A percentile compares a stretch with the other conserved stretches of the same genome.
phyloP scores from a whole-genome alignment of 2,888 invertebrate genomes.

The Keiferia lycopersicella region DNA sequence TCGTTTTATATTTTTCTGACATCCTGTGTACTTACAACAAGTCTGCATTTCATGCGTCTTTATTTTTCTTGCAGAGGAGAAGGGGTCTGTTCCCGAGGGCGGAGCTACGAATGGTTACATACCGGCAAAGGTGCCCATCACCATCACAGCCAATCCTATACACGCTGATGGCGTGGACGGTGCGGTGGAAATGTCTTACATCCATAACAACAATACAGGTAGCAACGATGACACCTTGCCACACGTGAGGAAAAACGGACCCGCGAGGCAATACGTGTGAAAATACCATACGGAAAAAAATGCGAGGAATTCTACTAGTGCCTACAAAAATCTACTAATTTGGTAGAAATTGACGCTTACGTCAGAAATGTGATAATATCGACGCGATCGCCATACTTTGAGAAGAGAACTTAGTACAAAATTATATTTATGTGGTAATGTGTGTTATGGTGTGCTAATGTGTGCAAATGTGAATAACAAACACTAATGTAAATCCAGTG shows the following conservation, averaged over 20 bases:
- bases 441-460: conserved; percentile 4
- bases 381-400: conserved; percentile 28
- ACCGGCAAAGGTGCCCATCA: conserved; percentile 81
- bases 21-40: too few species aligned
- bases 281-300: neutral
- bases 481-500: conserved; percentile 1
- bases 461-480: conserved; percentile 7
- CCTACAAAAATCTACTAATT: conserved; percentile 40
- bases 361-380: conserved; percentile 26
- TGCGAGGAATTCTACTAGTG: conserved; percentile 35
- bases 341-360: conserved; percentile 28
- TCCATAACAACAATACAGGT: conserved; percentile 84
- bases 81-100: conserved; percentile 63
- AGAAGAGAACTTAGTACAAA: conserved; percentile 31
- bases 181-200: conserved; percentile 85
- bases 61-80: conserved; percentile 64
- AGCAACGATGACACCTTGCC: conserved; percentile 67
- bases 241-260: conserved; percentile 69
- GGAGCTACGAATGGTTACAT: conserved; percentile 73
- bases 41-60: too few species aligned
- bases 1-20: too few species aligned
- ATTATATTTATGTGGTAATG: conserved; percentile 31
- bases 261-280: conserved; percentile 70
- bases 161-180: conserved; percentile 83
- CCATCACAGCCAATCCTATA: conserved; percentile 89